Base-by-base conservation (phyloP, 2,797 vertebrate genomes). In the Arctocebus calabarensis region DNA sequence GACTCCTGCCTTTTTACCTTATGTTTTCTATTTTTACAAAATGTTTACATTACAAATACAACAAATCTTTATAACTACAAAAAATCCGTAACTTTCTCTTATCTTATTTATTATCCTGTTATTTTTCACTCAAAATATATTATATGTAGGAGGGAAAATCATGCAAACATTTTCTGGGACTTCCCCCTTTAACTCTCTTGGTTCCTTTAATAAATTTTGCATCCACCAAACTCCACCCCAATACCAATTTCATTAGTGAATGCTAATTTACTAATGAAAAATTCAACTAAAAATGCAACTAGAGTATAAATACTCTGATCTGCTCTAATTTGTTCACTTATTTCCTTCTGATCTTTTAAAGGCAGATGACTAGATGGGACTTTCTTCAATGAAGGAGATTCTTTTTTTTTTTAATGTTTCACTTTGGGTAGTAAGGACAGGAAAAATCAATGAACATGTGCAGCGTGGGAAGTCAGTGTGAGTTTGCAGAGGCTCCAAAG, bases 81-180 rank as follows among this genome's bases (percentile, higher is more conserved):
- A 95, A 9, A 92, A 91, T 77, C 7, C 5, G 19, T 88, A 92
- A 62, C 0, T 59, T 84, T 12, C 12, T 13, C 34, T 73, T 22
- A 52, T 19, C 25, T 45, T 85, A 23, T 78, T 91, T 89, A 52
- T 84, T 88, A 45, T 92, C 52, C 12, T 12, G 19, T 64, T 86
- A 71, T 90, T 94, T 94, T 90, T 70, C 17, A 91, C 7, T 84
- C 23, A 84, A 81, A 91, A 91, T 84, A 37, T 7, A 61, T 82
- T 78, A 40, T 27, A 40, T 32, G 2, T 84, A 90, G 23, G 25
- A 86, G 1, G 79, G 32, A 90, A 75, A 86, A 78, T 89, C 73
- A 59, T 43, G 5, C 11, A 45, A 40, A 79, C 43, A 40, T 14
- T 27, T 94, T 70, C 16, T 27, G 45, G 22, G 34, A 84, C 45